Base-by-base conservation (phyloP, 2,113 vertebrate genomes). In the Ploceus nigricollis region DNA sequence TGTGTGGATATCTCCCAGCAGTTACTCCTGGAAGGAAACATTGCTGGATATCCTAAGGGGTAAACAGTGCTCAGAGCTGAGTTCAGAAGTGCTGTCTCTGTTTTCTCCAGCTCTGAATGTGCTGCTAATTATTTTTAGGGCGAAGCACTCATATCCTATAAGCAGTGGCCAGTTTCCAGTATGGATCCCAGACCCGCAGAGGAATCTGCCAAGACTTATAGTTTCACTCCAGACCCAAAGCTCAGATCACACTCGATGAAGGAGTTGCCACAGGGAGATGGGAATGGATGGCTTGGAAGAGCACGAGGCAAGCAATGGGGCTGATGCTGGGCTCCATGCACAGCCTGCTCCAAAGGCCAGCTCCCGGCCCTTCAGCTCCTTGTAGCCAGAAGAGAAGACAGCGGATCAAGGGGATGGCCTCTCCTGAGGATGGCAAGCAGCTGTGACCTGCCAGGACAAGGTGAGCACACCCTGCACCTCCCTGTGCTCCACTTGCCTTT, bases 1-100 rank as follows among this genome's bases (percentile, higher is more conserved):
- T 92, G 77, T 70, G 69, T 92, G 89, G 83, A 53, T 94, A 91
- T 93, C 90, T 95, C 80, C 72, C 65, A 33, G 91, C n/a, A 93
- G 89, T 80, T 90, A 50, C 65, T 88, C 72, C 87, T 96, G 87
- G 80, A 89, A 88, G 82, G 88, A 96, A 95, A 85, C 63, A 66
- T 89, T 78, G 44, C 57, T 85, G 82, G 83, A 89, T 94, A 50
- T 72, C 90, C 94, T 95, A 60, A 91, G 89, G 93, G 83, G 54
- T 85, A 93, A 94, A 90, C 83, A 91, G 60, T 31, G 57, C 64
- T 71, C 69, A 81, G 53, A 78, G 51, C 65, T 82, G 83, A 91
- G 72, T 78, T 94, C 64, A 86, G 72, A 92, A 56, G n/a, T 9
- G 37, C 63, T 84, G 64, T 89, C 80, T 63, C 64, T 82, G 56